Evolutionary conservation across 2,888 invertebrate genomes (phyloP).

Genomic region (Amblyjoppa proteus): DNA sequence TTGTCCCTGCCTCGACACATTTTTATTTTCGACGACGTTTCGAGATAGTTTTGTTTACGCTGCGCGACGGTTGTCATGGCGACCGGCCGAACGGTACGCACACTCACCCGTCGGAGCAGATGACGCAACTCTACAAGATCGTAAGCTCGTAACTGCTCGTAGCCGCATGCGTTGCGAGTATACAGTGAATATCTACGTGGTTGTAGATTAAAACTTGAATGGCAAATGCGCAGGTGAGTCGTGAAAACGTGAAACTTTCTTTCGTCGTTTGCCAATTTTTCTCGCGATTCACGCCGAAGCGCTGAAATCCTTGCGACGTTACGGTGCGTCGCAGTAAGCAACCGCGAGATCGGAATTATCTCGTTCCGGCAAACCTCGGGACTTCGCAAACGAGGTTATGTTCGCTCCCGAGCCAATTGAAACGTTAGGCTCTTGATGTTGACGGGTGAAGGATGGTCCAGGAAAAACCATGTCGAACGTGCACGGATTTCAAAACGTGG

Average conservation of each 20-base stretch:
- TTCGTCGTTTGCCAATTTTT: neutral
- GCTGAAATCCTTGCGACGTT: neutral
- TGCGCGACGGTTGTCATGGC: neutral
- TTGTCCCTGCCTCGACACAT: neutral
- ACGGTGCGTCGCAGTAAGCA: neutral
- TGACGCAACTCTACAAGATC: neutral
- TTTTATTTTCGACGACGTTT: neutral
- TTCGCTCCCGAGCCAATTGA: conserved; percentile 1
- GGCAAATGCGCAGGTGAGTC: conserved; percentile 7
- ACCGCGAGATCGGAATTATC: neutral
- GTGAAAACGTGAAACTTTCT: neutral
- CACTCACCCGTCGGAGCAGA: neutral
- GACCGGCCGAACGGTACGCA: neutral
- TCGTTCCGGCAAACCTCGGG: neutral
- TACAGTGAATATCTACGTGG: neutral
- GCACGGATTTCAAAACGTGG: conserved; percentile 91
- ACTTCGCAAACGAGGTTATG: conserved; percentile 31
- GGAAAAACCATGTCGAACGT: conserved; percentile 88
- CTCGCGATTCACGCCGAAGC: neutral
- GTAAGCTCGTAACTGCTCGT: neutral
- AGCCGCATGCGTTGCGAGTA: neutral
- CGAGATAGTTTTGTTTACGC: conserved; percentile 8
- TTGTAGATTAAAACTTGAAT: neutral
- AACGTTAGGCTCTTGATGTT: conserved; percentile 43
- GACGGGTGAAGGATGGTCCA: conserved; percentile 73